These are phyloP conservation scores for Chrosomus eos DNA, from an alignment of 2,797 vertebrate species.

Conservation along the genomic window DNA sequence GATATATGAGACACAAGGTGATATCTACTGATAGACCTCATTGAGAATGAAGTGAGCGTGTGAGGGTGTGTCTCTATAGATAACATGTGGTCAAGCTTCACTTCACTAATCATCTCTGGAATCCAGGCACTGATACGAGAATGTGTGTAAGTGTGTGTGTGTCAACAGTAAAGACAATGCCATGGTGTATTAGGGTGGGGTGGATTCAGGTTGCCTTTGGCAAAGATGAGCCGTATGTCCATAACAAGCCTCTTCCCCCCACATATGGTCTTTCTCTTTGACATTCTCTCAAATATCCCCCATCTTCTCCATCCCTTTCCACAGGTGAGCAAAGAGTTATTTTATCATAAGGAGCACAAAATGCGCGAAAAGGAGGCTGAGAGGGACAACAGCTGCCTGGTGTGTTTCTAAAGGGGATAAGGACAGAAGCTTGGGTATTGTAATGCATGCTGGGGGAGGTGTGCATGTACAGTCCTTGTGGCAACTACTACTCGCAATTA, in stretches of 20 bases:
- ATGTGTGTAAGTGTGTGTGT: conserved; percentile 51
- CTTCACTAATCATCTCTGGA: conserved; percentile 61
- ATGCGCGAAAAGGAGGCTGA: neutral
- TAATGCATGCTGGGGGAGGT: conserved; percentile 47
- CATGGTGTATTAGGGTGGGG: conserved; percentile 54
- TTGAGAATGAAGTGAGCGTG: conserved; percentile 34
- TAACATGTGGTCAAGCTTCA: conserved; percentile 48
- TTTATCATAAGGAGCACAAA: neutral
- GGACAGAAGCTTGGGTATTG: conserved; percentile 69
- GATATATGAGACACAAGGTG: conserved; percentile 36
- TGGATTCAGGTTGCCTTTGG: conserved; percentile 52
- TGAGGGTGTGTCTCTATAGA: conserved; percentile 55
- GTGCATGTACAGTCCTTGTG: conserved; percentile 35
- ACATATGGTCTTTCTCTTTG: neutral
- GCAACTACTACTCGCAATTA: neutral
- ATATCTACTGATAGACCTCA: conserved; percentile 40
- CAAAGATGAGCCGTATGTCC: conserved; percentile 40
- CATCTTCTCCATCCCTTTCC: neutral
- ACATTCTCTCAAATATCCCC: conserved; percentile 1
- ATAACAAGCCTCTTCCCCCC: conserved; percentile 23
- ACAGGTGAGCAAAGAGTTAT: neutral
- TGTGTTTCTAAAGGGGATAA: conserved; percentile 56
- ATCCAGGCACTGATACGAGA: conserved; percentile 54
- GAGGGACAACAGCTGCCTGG: conserved; percentile 36
- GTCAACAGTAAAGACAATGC: conserved; percentile 59